Conservation (phyloP, 1,140 invertebrate species). For the Xylocopa sonorina region DNA sequence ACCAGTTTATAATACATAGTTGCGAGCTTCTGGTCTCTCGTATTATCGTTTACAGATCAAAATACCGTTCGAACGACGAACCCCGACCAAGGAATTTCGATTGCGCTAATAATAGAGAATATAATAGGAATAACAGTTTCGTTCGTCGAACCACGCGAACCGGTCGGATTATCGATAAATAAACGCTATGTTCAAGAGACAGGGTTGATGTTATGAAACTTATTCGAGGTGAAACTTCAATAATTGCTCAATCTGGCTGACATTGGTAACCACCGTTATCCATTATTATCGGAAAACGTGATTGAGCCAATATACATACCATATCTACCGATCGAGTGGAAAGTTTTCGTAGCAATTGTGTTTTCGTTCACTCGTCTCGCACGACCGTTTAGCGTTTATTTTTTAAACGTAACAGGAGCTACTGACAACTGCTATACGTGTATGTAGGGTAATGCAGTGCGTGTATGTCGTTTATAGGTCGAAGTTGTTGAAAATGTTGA, state of each 20-base stretch:
- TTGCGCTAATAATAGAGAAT: conserved; percentile 17
- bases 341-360: too few relatives aligned
- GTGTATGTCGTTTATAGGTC: not conserved
- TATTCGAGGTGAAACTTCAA: conserved; percentile 74
- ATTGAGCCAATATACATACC: conserved; percentile 8
- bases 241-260: conserved; percentile 77
- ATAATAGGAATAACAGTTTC: conserved; percentile 52
- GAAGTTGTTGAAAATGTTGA: not conserved
- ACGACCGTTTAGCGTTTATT: not conserved
- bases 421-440: too few relatives aligned
- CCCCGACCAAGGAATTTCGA: conserved; percentile 5
- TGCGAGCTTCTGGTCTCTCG: too few relatives aligned
- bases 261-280: conserved; percentile 64
- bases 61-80: not conserved
- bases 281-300: conserved; percentile 50
- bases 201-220: conserved; percentile 73
- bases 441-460: too few relatives aligned
- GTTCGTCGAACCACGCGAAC: conserved; percentile 60
- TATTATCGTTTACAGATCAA: not conserved
- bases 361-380: too few relatives aligned
- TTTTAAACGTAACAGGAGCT: too few relatives aligned
- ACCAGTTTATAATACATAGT: too few relatives aligned
- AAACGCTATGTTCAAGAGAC: conserved; percentile 49
- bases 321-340: too few relatives aligned
- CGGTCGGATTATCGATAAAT: conserved; percentile 65